These are phyloP conservation scores for Papilio dardanus DNA, from an alignment of 1,140 invertebrate genomes.

Conservation along the genomic window DNA sequence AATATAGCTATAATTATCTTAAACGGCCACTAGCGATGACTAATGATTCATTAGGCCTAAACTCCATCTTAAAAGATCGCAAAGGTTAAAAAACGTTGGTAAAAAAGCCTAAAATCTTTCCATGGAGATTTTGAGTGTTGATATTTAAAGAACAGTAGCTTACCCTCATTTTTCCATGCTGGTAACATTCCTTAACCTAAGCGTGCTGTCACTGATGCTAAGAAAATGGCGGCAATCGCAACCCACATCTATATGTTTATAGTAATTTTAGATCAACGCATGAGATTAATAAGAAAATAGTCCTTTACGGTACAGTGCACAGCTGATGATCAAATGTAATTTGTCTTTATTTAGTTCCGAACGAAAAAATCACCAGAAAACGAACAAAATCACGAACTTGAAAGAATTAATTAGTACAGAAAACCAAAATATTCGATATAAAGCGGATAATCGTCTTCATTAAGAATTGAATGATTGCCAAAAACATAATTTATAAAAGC, in stretches of 20 bases:
- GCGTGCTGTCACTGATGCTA: conserved; percentile 6
- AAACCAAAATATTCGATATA: background rate
- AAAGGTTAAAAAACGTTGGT: too few species aligned
- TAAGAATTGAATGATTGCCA: background rate
- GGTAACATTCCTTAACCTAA: conserved; percentile 1
- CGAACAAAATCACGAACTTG: background rate
- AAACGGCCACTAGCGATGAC: too few species aligned
- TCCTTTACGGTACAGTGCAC: background rate
- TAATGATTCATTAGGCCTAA: too few species aligned
- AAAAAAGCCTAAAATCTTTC: background rate
- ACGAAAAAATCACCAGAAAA: background rate
- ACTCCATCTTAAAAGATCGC: too few species aligned
- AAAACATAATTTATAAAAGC: background rate
- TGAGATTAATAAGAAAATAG: conserved; percentile 9
- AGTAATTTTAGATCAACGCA: conserved; percentile 1
- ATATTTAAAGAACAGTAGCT: conserved; percentile 21
- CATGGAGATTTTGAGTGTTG: background rate
- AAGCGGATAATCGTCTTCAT: background rate
- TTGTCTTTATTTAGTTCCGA: too few species aligned
- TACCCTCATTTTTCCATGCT: conserved; percentile 18
- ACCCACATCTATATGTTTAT: conserved; percentile 13
- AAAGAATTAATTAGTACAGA: background rate
- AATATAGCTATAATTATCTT: too few species aligned
- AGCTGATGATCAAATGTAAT: background rate
- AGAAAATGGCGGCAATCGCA: conserved; percentile 18